These are phyloP conservation scores for Coregonus sp. DNA, from an alignment of 2,797 vertebrate genomes.

Conservation along the genomic window DNA sequence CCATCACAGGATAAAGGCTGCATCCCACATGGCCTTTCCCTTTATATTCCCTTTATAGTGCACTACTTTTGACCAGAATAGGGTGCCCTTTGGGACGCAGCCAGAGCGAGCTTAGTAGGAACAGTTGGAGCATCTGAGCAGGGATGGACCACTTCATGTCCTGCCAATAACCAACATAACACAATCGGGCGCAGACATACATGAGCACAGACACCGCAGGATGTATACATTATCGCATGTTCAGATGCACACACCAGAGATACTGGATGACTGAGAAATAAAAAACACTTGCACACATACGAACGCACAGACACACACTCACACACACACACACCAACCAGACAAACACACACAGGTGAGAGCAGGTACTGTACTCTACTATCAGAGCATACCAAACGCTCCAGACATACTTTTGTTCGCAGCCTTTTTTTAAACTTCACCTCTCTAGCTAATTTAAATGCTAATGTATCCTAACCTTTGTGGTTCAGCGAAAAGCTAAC, in stretches of 20 bases:
- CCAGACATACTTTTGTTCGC: slow-evolving; percentile 1
- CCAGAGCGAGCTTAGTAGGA: neutral
- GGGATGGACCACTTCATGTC: slow-evolving; percentile 6
- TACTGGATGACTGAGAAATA: slow-evolving; percentile 28
- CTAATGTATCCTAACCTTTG: slow-evolving; percentile 73
- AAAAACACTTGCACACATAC: neutral
- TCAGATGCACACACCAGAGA: slow-evolving; percentile 15
- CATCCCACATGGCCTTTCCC: no score
- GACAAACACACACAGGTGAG: neutral
- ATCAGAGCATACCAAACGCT: neutral
- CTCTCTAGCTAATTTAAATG: slow-evolving; percentile 70
- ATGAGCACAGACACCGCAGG: neutral
- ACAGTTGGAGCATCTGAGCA: neutral
- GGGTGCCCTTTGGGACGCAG: neutral
- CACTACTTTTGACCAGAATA: neutral
- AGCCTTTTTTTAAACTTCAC: slow-evolving; percentile 29
- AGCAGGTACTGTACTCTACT: neutral
- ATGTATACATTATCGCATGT: slow-evolving; percentile 4
- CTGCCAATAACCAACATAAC: neutral
- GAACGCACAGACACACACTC: neutral
- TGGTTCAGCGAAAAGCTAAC: slow-evolving; percentile 61
- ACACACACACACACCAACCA: neutral
- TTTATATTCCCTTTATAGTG: neutral
- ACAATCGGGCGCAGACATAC: neutral
- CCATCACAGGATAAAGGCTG: neutral